phyloP scores from a whole-genome alignment of 2,888 invertebrate species.

The Leucophenga montana region DNA sequence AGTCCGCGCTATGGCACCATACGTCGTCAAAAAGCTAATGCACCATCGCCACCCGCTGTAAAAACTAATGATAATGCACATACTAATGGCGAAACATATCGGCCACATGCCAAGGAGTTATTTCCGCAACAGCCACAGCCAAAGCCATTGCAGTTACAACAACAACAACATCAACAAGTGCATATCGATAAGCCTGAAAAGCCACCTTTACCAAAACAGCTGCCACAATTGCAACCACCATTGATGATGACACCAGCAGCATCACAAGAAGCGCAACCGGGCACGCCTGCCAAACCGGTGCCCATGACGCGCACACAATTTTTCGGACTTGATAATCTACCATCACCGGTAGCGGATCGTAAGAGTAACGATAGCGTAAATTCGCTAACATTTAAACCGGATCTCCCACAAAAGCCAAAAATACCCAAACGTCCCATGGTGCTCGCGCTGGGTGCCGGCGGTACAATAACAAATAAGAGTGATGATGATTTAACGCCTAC shows the following conservation, averaged over 20 bases:
- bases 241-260: constrained; percentile 14
- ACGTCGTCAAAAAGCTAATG: constrained; percentile 63
- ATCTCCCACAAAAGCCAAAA: constrained; percentile 80
- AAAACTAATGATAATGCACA: constrained; percentile 38
- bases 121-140: constrained; percentile 56
- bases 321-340: constrained; percentile 66
- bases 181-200: constrained; percentile 63
- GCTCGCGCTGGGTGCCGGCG: constrained; percentile 39
- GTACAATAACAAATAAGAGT: constrained; percentile 46
- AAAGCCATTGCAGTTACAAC: no score
- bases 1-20: constrained; percentile 69
- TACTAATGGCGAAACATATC: constrained; percentile 39
- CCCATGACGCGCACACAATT: constrained; percentile 70
- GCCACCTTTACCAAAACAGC: constrained; percentile 66
- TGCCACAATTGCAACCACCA: constrained; percentile 52
- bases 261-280: constrained; percentile 28
- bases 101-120: constrained; percentile 63
- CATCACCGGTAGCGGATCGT: constrained; percentile 67
- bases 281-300: constrained; percentile 55
- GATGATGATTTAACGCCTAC: constrained; percentile 64
- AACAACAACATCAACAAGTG: constrained; percentile 44
- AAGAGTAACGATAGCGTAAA: constrained; percentile 65
- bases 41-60: constrained; percentile 62
- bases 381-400: constrained; percentile 65
- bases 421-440: constrained; percentile 83